Base-by-base conservation (phyloP, 1,140 invertebrate species). In the Harlomillsia oculata region DNA sequence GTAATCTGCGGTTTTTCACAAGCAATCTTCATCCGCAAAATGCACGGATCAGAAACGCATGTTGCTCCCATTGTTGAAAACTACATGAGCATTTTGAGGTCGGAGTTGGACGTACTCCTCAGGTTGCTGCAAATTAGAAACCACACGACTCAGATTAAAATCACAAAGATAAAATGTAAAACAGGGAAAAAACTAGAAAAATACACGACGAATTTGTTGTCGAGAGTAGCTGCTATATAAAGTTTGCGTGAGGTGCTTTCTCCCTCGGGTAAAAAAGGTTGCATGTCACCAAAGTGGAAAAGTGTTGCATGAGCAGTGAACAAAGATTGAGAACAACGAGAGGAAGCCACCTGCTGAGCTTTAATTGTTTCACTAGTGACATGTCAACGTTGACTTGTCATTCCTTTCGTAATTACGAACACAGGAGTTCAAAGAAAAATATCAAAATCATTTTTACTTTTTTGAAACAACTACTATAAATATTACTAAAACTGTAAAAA, bases 41-140 rank as follows among this genome's bases (percentile, higher is more conserved):
- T 30, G 45, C 45, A 48, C 45, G 45, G 20, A 48, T 54, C 45
- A 56, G 40, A 61, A 56, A 39, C 54, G 55, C 49, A 61, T 43
- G 40, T 60, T 63, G 50, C 32, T 64, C 30, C 54, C 55, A 26
- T 40, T 59, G 3, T 36, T 59, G 41, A 56, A 60, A 14, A 57
- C 50, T 11, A 46, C 63, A 41, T 65, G 59, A 52, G 59, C 28
- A 53, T 57, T 65, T 54, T 56, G 56, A 48, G 63, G 59, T n/a
- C 63, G 59, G 39, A 65, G 39, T 26, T 51, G 62, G 23, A 64
- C 54, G 50, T 53, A 64, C 28, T 64, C 62, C 53, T 64, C 62
- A 25, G 43, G 55, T 49, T 60, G 62, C 26, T 26, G 3, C n/a
- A 18, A 36, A 44, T n/a, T n/a, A n/a, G n/a, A n/a, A n/a, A n/a